phyloP scores from a whole-genome alignment of 2,888 invertebrate species.

The Nemapogon koenigi region DNA sequence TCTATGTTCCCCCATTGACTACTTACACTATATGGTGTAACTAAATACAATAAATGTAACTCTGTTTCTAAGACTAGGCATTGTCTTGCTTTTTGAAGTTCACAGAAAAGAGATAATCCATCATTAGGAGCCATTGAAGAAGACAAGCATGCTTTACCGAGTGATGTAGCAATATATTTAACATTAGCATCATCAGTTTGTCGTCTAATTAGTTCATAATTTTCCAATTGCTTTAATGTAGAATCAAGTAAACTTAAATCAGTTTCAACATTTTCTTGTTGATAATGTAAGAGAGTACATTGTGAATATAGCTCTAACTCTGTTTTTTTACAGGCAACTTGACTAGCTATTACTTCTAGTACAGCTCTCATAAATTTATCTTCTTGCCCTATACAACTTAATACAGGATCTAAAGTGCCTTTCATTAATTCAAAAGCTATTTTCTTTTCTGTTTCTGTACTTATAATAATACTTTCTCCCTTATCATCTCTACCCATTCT shows the following conservation, averaged over 20 bases:
- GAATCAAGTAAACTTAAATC: slow-evolving; percentile 41
- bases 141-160: slow-evolving; percentile 91
- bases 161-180: slow-evolving; percentile 77
- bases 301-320: slow-evolving; percentile 80
- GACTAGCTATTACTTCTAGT: slow-evolving; percentile 86
- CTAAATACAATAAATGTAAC: slow-evolving; percentile 92
- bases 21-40: slow-evolving; percentile 91
- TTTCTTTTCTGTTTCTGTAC: slow-evolving; percentile 76
- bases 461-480: slow-evolving; percentile 92
- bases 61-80: slow-evolving; percentile 94
- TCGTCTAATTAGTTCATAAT: slow-evolving; percentile 82
- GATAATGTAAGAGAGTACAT: slow-evolving; percentile 73
- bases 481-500: slow-evolving; percentile 80
- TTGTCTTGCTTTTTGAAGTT: slow-evolving; percentile 87
- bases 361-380: slow-evolving; percentile 78
- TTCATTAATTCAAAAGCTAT: slow-evolving; percentile 75
- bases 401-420: slow-evolving; percentile 73
- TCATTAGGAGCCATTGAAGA: slow-evolving; percentile 96
- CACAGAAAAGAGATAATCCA: slow-evolving; percentile 86
- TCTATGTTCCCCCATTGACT: slow-evolving; percentile 82
- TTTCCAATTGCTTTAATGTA: slow-evolving; percentile 73
- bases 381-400: slow-evolving; percentile 79
- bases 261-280: slow-evolving; percentile 27
- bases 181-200: slow-evolving; percentile 55
- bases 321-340: slow-evolving; percentile 73